Conservation (phyloP, 2,113 vertebrate genomes). For the Pituophis catenifer region DNA sequence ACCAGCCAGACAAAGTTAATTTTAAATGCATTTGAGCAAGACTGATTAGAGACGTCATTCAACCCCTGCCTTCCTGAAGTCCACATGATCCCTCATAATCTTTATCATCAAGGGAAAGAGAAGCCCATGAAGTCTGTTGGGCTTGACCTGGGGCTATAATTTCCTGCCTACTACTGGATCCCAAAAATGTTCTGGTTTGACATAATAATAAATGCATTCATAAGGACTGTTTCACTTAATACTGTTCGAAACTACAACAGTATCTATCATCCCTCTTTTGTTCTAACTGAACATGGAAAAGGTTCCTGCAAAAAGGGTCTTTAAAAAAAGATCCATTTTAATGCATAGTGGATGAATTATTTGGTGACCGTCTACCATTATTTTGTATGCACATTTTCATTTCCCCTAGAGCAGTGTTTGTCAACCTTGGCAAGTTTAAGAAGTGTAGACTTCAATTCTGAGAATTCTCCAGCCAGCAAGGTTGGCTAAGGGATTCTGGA, state of each 20-base stretch:
- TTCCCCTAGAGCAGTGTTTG: background rate
- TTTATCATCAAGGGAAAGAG: background rate
- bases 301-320: background rate
- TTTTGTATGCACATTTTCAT: background rate
- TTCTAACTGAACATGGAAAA: conserved; percentile 11
- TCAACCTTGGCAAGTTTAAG: background rate
- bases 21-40: background rate
- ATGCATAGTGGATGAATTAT: conserved; percentile 28
- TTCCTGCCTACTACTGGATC: background rate
- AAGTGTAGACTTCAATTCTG: background rate
- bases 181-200: background rate
- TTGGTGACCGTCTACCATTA: conserved; percentile 6
- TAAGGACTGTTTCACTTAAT: background rate
- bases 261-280: conserved; percentile 16
- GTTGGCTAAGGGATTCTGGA: too few relatives aligned
- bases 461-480: too few relatives aligned
- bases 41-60: background rate
- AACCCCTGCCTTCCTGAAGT: background rate
- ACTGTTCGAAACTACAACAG: background rate
- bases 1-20: background rate
- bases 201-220: background rate
- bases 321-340: background rate
- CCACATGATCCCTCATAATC: background rate
- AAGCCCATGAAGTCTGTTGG: background rate
- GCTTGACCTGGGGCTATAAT: background rate